Percentiles rank a stretch among this genome's conserved stretches.
Evolutionary conservation across 2,113 vertebrate species (phyloP).

Genomic region (Ahaetulla prasina): DNA sequence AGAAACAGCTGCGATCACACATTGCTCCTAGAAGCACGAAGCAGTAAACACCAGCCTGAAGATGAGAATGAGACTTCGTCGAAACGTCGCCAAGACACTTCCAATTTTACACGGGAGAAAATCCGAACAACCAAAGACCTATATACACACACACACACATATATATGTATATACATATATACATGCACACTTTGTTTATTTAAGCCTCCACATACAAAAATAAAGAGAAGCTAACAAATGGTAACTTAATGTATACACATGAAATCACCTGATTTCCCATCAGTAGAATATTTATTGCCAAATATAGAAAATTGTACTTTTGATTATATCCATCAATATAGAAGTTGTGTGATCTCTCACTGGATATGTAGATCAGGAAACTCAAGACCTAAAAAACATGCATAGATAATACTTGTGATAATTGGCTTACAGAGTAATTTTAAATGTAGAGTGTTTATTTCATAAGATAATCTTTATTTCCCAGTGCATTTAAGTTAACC

Average conservation of each 20-base stretch:
- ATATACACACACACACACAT: neutral
- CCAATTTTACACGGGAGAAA: no score
- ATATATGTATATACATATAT: no score
- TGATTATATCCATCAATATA: neutral
- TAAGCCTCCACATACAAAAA: neutral
- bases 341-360: neutral
- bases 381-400: neutral
- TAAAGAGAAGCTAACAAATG: neutral
- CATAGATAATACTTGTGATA: neutral
- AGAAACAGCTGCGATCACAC: no score
- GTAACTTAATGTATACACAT: neutral
- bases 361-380: neutral
- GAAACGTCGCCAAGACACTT: no score
- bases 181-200: neutral
- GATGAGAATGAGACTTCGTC: no score
- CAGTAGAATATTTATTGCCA: neutral
- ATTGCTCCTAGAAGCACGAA: no score
- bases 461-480: constrained; percentile 14
- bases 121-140: no score
- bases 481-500: constrained; percentile 8
- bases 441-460: neutral
- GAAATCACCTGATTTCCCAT: neutral
- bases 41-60: no score
- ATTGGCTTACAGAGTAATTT: neutral
- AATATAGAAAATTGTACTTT: neutral